These are phyloP conservation scores for Eleginops maclovinus DNA, from an alignment of 2,113 vertebrate species.

Conservation along the genomic window DNA sequence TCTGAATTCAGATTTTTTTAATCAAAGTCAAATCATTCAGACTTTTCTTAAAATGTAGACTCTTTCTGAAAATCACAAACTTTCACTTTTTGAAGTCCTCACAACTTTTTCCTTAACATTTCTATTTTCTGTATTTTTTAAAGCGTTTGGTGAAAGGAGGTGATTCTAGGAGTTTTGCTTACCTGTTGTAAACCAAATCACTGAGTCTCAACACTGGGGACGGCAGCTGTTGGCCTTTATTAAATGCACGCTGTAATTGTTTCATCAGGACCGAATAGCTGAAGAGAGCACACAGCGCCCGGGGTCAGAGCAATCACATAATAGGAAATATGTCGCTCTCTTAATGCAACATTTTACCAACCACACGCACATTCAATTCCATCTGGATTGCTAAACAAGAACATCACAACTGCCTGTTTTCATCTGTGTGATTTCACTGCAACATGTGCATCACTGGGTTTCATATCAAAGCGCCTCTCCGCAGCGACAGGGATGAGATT, in stretches of 20 bases:
- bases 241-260: background rate
- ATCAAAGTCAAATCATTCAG: too few relatives aligned
- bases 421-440: background rate
- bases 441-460: conserved; percentile 4
- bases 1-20: too few relatives aligned
- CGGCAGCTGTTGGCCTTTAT: conserved; percentile 11
- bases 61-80: too few relatives aligned
- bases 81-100: too few relatives aligned
- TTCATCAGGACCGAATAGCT: conserved; percentile 16
- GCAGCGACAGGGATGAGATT: conserved; percentile 9
- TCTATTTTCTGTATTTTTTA: too few relatives aligned
- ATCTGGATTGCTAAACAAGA: background rate
- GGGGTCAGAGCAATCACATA: background rate
- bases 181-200: background rate
- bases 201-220: background rate
- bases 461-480: background rate
- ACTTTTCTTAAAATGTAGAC: too few relatives aligned
- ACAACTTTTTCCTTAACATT: too few relatives aligned
- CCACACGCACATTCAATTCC: background rate
- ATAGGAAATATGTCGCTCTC: background rate
- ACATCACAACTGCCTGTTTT: background rate
- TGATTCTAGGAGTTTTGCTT: background rate
- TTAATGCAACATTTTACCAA: background rate
- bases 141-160: background rate
- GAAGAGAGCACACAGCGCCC: conserved; percentile 16